Conservation (phyloP, 2,888 invertebrate species). For the Drosophila suboccidentalis region DNA sequence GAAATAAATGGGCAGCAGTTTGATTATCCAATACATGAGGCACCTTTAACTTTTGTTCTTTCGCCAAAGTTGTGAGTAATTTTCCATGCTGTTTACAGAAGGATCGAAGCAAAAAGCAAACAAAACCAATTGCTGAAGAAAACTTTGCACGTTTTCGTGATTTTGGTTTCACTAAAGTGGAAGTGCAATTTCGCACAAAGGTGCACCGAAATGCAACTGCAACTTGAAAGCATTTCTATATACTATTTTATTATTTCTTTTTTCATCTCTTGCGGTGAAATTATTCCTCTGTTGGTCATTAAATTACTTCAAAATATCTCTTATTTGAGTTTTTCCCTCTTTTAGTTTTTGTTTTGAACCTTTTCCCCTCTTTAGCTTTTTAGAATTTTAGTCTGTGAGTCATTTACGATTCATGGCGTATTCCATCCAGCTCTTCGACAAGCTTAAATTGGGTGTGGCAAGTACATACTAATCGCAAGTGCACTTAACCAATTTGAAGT, state of each 20-base stretch:
- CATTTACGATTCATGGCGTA: slow-evolving; percentile 25
- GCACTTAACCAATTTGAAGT: too few species aligned
- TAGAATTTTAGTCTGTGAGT: background rate
- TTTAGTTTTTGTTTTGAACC: slow-evolving; percentile 4
- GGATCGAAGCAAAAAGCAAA: slow-evolving; percentile 67
- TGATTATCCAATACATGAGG: slow-evolving; percentile 46
- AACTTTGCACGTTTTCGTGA: slow-evolving; percentile 64
- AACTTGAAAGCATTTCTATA: slow-evolving; percentile 11
- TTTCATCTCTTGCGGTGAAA: slow-evolving; percentile 20
- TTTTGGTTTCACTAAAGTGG: slow-evolving; percentile 26
- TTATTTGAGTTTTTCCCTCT: slow-evolving; percentile 37
- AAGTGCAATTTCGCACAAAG: slow-evolving; percentile 44
- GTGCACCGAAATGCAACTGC: slow-evolving; percentile 13
- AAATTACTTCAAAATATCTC: slow-evolving; percentile 61
- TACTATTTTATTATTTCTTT: background rate
- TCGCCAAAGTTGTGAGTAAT: slow-evolving; percentile 65
- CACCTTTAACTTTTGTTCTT: slow-evolving; percentile 66
- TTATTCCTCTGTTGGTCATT: slow-evolving; percentile 68
- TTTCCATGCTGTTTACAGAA: slow-evolving; percentile 74
- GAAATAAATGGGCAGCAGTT: slow-evolving; percentile 11
- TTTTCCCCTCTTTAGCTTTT: background rate
- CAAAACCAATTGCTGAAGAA: slow-evolving; percentile 74
- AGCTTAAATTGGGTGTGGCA: slow-evolving; percentile 6
- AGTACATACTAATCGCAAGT: slow-evolving; percentile 16
- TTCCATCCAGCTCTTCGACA: slow-evolving; percentile 3